Base-by-base conservation (phyloP, 2,113 vertebrate species). In the Lepus europaeus region DNA sequence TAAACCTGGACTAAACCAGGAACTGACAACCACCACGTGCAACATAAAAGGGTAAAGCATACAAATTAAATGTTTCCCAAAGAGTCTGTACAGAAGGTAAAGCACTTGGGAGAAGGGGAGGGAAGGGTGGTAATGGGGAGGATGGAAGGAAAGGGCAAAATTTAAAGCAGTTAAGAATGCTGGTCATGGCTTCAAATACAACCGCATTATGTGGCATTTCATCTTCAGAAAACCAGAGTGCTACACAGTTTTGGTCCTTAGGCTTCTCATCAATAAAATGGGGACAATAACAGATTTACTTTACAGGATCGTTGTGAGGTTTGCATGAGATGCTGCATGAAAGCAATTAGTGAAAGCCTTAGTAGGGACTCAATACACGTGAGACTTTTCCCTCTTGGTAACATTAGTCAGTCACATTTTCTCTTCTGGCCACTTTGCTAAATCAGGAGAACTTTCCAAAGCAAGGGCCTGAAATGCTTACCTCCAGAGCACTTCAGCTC, bases 1-100 rank as follows among this genome's bases (percentile, higher is more conserved):
- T 78, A 85, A 80, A 74, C 22, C 64, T 68, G 33, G 27, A 53
- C 84, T 72, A 92, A 94, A 45, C 9, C 51, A 68, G 51, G 12
- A 45, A 45, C 25, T 86, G 80, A 68, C 92, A 91, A 74, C 45
- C 9, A 85, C 39, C 84, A 77, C 90, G 86, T 87, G 63, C 22
- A 78, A 3, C 36, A 69, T 56, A 33, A 89, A 61, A 87, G 1
- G 5, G 27, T 70, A 66, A 95, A 93, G 56, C 76, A 87, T 84
- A 95, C 73, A 92, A 93, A 89, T 73, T 73, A 81, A 31, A 51
- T 59, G 7, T 73, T 83, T 29, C 9, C 72, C 59, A 7, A 53
- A 93, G 90, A 45, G 33, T 63, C 80, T 51, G 5, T 63, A 33
- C 6, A 59, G 49, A 70, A 53, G 25, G 36, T 36, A 81, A 89